Evolutionary conservation across 1,140 invertebrate genomes (phyloP), one percentile per base, ranked within the genome.

Genomic region (Zaprionus kolodkinae): DNA sequence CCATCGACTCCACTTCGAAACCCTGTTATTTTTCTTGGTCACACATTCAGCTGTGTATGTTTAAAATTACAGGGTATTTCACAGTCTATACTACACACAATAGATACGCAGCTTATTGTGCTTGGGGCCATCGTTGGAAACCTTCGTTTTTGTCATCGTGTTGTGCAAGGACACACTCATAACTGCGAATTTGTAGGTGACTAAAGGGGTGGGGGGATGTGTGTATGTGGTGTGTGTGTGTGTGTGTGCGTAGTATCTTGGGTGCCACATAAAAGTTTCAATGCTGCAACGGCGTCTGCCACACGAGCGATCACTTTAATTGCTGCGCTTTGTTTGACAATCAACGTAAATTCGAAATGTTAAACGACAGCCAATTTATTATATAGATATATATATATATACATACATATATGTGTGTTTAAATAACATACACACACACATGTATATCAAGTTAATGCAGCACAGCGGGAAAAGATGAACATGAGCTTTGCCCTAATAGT

Each of bases 231-330:
- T 10, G 45, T 25, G 57, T 52, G 11, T 21, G 9, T 17, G 13
- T 11, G 13, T n/a, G n/a, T n/a, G 21, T 30, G 55, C 13, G 33
- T 54, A n/a, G 15, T 67, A 36, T 68, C 64, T 45, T 45, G 64
- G 59, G 50, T 65, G 81, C 45, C 67, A 64, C 67, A 85, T 64
- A 67, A 85, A 66, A 59, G 36, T 72, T 78, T 57, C 67, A 69
- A 59, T 67, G 69, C 36, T 30, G 35, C 27, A 56, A 57, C 43
- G 13, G 13, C 61, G 21, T 30, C 25, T 77, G 74, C 67, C 74
- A 62, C 59, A 78, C 64, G 72, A 83, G 61, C 72, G 81, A 84
- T 86, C 76, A 61, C 83, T 82, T 83, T 77, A 87, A 87, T 79
- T 82, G 83, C 83, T 56, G 79, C 76, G 66, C 69, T 72, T 78